Conservation (phyloP, 1,140 invertebrate genomes). For the Ostrea edulis region DNA sequence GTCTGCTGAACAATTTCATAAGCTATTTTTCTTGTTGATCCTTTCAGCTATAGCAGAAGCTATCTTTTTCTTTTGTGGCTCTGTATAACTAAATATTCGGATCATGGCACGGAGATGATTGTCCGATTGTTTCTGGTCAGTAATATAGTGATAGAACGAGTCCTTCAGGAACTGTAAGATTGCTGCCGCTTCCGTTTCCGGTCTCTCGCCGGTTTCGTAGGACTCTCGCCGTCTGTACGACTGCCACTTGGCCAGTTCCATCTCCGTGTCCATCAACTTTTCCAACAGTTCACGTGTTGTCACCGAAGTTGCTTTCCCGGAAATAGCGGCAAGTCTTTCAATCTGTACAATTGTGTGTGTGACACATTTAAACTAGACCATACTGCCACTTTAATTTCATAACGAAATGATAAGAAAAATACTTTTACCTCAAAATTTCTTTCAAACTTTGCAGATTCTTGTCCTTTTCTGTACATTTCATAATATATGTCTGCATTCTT, state of each 20-base stretch:
- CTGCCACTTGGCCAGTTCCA: constrained; percentile 74
- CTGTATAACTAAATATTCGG: constrained; percentile 69
- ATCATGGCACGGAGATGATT: constrained; percentile 71
- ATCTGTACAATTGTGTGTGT: constrained; percentile 56
- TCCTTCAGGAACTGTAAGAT: constrained; percentile 72
- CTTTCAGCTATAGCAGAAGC: constrained; percentile 11
- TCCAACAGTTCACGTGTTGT: constrained; percentile 65
- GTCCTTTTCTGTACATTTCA: constrained; percentile 74
- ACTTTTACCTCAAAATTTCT: constrained; percentile 70
- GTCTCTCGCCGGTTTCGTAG: constrained; percentile 66
- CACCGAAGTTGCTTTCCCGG: constrained; percentile 46
- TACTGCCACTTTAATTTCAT: not conserved
- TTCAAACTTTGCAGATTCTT: constrained; percentile 71
- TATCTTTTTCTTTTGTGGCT: constrained; percentile 70
- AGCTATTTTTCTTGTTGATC: constrained; percentile 40
- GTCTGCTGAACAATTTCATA: not conserved
- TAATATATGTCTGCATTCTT: constrained; percentile 67
- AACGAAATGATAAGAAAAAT: not conserved
- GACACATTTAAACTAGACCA: not conserved
- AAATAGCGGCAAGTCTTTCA: constrained; percentile 57
- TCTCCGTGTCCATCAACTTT: constrained; percentile 67
- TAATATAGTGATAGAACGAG: constrained; percentile 72
- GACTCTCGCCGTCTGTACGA: constrained; percentile 66
- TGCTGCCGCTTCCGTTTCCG: constrained; percentile 72
- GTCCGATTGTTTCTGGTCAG: constrained; percentile 65